These are phyloP conservation scores for Pandion haliaetus DNA, from an alignment of 2,113 vertebrate genomes.

Conservation along the genomic window DNA sequence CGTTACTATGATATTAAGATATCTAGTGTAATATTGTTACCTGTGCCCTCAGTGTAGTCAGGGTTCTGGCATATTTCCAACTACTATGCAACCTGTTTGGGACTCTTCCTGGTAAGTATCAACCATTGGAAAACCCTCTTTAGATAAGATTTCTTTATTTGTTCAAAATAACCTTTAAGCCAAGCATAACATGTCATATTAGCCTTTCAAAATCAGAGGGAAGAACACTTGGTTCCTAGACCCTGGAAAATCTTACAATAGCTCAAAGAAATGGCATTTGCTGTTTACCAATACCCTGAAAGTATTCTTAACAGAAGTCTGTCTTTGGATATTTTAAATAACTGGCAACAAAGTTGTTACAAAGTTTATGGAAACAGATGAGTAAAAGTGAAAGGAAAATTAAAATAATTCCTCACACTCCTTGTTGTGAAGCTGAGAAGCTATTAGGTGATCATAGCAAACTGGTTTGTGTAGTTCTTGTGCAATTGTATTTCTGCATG, in stretches of 20 bases:
- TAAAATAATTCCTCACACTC: neutral
- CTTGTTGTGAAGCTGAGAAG: neutral
- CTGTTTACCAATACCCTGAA: neutral
- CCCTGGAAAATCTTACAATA: neutral
- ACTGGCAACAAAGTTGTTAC: neutral
- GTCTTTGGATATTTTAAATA: neutral
- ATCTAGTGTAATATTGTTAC: neutral
- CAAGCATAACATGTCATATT: neutral
- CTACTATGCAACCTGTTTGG: neutral
- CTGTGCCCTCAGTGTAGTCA: neutral
- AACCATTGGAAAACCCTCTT: neutral
- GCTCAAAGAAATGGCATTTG: neutral
- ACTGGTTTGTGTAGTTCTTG: neutral
- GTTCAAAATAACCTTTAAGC: neutral
- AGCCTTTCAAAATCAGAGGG: neutral
- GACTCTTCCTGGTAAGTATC: neutral
- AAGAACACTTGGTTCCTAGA: neutral
- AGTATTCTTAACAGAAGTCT: neutral
- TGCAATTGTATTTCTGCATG: neutral
- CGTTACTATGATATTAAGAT: neutral
- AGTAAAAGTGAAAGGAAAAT: neutral
- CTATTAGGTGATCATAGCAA: neutral
- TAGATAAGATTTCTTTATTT: neutral
- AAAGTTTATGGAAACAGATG: neutral
- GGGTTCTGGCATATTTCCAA: neutral